Base-by-base conservation (phyloP, 2,797 vertebrate genomes). In the Podarcis lilfordi region DNA sequence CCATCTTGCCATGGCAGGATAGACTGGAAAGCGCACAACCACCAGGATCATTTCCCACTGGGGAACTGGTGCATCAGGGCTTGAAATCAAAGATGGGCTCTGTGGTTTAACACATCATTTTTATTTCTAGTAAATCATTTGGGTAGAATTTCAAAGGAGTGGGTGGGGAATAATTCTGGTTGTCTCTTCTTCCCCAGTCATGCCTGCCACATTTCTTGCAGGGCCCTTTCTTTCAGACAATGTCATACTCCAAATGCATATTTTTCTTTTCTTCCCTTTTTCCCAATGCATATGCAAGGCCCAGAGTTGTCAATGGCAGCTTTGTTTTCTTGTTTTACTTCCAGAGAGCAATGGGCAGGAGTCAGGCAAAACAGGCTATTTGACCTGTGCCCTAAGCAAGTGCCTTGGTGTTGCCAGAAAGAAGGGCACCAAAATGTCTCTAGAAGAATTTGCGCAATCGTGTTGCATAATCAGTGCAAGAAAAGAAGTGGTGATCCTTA, bases 81-180 rank as follows among this genome's bases (percentile, higher is more conserved):
- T 91, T 93, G 90, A 94, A 95, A 92, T 94, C 90, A 94, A 92
- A 88, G 81, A 66, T 82, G 0, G 0, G 2, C 4, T 45, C 80
- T 0, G 0, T 74, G 89, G 43, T 66, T 88, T 86, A 81, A 61
- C 80, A 83, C 88, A 86, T 75, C 85, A 4, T 94, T 93, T 92
- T 91, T 89, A 89, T 89, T 77, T 9, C 55, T 5, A 90, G 74
- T 43, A 61, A 69, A 80, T 88, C 29, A 72, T 88, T 87, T 55
- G 90, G 79, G 79, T 82, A 90, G 77, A 35, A 43, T 43, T 55
- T 55, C 50, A 55, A 55, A 55, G 50, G 13, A 80, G 90, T 82
- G 80, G 45, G 76, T 66, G 55, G 93, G 66, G 89, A 86, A 23
- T 59, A 11, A 72, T 72, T 72, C 43, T 8, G 13, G 19, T 43